Base-by-base conservation (phyloP, 1,140 invertebrate genomes). In the Hypothenemus hampei region DNA sequence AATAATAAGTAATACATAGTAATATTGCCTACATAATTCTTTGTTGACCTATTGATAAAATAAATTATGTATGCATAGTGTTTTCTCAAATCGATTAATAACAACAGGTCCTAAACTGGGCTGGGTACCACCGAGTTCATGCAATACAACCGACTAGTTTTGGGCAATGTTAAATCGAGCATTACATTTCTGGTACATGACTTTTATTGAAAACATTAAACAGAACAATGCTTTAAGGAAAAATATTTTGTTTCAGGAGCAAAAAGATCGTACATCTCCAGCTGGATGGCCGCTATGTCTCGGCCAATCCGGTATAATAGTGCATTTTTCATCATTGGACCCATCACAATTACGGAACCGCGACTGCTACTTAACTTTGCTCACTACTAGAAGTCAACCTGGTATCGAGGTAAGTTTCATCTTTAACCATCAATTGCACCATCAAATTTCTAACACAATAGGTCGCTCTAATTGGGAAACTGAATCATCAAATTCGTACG, bases 281-380 rank as follows among this genome's bases (percentile, higher is more conserved):
- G 41, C 55, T 45, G 70, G 70, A 61, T 72, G 70, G 70, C 70
- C 70, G 19, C 48, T 72, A 44, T 67, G 67, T 58, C 53, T 70
- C 31, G 70, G 68, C 36, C 16, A 47, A 23, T 63, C 61, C 50
- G 70, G 67, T 53, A 59, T 72, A 59, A 64, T 66, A 19, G 45
- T 70, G 43, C 69, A 71, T 43, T 54, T 71, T 31, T 61, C 67
- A 15, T 62, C 63, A 8, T 61, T 69, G 15, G 59, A 65, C 33
- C 53, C 62, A 1, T 64, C 65, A 3, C 45, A 62, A 16, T 35
- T 71, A 18, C 57, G 70, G 22, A 65, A 70, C 55, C 54, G 61
- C 44, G 70, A 72, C 58, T 72, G 70, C 46, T 72, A 70, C 53
- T 33, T 69, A n/a, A 65, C 67, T 49, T 39, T 72, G 29, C n/a